phyloP scores from a whole-genome alignment of 1,140 invertebrate species.

The Capitella teleta region DNA sequence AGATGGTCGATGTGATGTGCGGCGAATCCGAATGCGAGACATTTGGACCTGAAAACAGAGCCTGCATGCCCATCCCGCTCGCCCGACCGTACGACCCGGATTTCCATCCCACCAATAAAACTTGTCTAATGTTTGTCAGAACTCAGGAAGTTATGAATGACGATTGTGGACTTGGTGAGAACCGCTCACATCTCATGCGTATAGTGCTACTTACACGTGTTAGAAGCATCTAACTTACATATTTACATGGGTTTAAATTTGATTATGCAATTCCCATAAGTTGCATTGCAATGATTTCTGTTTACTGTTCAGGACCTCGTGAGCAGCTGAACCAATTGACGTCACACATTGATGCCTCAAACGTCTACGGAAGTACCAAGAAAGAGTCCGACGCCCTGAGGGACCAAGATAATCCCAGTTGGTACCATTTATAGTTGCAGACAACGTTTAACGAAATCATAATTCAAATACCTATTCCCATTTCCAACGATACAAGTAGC shows the following conservation, averaged over 20 bases:
- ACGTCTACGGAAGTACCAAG: constrained; percentile 58
- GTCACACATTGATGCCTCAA: constrained; percentile 69
- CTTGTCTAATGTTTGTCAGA: constrained; percentile 10
- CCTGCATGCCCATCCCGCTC: constrained; percentile 88
- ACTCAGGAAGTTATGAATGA: constrained; percentile 52
- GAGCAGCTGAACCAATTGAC: constrained; percentile 67
- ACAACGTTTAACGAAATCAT: too few species aligned
- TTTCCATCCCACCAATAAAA: not conserved
- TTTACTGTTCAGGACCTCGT: constrained; percentile 54
- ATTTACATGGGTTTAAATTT: too few species aligned
- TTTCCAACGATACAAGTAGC: too few species aligned
- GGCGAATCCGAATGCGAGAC: constrained; percentile 60
- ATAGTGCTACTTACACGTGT: too few species aligned
- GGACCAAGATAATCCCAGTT: not conserved
- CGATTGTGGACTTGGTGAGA: constrained; percentile 41
- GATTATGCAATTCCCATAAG: too few species aligned
- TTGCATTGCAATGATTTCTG: not conserved
- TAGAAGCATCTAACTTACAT: too few species aligned
- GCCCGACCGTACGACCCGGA: constrained; percentile 57
- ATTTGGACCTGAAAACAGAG: constrained; percentile 47
- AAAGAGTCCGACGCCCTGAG: constrained; percentile 6
- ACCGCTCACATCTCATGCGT: too few species aligned
- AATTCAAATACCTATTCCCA: too few species aligned
- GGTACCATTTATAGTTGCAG: too few species aligned
- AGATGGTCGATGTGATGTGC: constrained; percentile 68